phyloP scores from a whole-genome alignment of 2,797 vertebrate genomes.

The Chelonia mydas region DNA sequence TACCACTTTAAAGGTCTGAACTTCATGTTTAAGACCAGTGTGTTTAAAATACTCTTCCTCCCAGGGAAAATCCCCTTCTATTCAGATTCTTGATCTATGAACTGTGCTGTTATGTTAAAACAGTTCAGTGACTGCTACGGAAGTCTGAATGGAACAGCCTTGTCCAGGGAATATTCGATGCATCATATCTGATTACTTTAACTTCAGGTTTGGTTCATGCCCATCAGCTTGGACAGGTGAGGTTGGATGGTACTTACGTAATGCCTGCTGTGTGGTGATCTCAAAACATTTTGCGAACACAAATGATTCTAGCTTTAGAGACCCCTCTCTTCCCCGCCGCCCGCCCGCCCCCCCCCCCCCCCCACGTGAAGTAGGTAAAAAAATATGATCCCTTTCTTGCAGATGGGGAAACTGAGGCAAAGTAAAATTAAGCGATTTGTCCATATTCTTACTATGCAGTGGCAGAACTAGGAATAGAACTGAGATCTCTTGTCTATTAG shows the following conservation, averaged over 20 bases:
- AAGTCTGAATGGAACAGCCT: background rate
- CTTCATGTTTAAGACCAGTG: background rate
- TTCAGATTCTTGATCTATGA: background rate
- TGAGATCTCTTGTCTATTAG: background rate
- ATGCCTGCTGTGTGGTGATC: background rate
- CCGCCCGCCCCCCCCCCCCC: too few relatives aligned
- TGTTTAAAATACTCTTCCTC: background rate
- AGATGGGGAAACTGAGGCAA: background rate
- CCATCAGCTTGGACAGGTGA: accelerated
- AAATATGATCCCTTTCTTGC: background rate
- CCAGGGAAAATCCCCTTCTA: background rate
- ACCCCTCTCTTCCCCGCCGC: too few relatives aligned
- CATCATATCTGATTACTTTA: background rate
- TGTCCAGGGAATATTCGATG: background rate
- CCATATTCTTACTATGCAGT: background rate
- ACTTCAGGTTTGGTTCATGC: background rate
- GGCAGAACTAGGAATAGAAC: background rate
- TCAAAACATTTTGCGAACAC: background rate
- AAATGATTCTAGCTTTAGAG: accelerated
- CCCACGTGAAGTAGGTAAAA: background rate
- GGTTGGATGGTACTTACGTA: accelerated
- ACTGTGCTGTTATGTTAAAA: background rate
- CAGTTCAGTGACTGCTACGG: background rate
- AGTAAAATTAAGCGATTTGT: too few relatives aligned
- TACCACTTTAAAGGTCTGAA: background rate